Evolutionary conservation across 2,113 vertebrate species (phyloP), one percentile per base, ranked within the genome.

Genomic region (Labeo catla): DNA sequence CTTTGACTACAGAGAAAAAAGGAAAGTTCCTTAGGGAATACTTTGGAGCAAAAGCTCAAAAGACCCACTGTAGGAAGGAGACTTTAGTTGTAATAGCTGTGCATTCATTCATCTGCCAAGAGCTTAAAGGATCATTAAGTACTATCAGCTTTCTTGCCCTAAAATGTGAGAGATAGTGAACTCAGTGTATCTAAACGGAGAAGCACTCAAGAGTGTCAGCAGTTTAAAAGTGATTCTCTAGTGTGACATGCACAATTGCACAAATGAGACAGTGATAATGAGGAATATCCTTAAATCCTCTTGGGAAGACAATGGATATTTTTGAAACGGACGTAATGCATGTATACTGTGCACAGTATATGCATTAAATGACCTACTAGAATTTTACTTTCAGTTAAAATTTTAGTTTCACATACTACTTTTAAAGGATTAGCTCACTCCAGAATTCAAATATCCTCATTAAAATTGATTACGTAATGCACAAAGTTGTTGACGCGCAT

Each of bases 21-120:
- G 28, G 80, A 10, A 83, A 9, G 78, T 47, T 81, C 78, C 78
- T 47, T 23, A 5, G 59, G 78, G 78, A 65, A 81, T 81, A 65
- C 39, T 49, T 59, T 52, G 2, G 13, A 68, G 81, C 45, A 83
- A 83, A 81, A 47, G 12, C n/a, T 81, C 61, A 81, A 81, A 81
- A 81, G 78, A 65, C 57, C 59, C 78, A 49, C 39, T 28, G 59
- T 13, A 65, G 59, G 43, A 63, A 63, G 43, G 57, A 63, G 43
- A 47, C 59, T 61, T 61, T 80, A 45, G 23, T 81, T 36, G 50
- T 76, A 50, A 76, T 65, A 81, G 52, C 57, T 36, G 57, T 39
- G 15, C 8, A 28, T 61, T 28, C 1, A 7, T 81, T 81, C 79
- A 81, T 81, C 79, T 65, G 79, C n/a, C 43, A 81, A 66, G 57